These are phyloP conservation scores for Drosophila azteca DNA, from an alignment of 1,140 invertebrate genomes.

Conservation along the genomic window DNA sequence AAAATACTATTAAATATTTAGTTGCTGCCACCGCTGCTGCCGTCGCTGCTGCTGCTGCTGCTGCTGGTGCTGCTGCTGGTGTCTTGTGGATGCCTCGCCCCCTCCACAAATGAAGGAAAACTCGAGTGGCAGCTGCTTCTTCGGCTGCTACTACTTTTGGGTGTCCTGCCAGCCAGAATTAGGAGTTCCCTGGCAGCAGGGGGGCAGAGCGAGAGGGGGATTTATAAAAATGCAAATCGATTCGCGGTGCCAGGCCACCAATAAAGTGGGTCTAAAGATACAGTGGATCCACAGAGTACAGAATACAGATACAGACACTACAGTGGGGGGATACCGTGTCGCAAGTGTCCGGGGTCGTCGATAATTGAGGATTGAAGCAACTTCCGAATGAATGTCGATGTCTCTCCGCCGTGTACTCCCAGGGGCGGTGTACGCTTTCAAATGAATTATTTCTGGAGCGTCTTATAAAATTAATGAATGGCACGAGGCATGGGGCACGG, in stretches of 20 bases:
- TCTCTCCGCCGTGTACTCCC: background rate
- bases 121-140: background rate
- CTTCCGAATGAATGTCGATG: no score
- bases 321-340: background rate
- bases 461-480: constrained; percentile 82
- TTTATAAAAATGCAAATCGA: constrained; percentile 54
- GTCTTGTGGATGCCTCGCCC: constrained; percentile 22
- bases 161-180: constrained; percentile 23
- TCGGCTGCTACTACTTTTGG: background rate
- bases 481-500: constrained; percentile 16
- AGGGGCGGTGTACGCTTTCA: constrained; percentile 49
- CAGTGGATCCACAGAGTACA: no score
- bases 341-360: constrained; percentile 30
- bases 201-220: constrained; percentile 9
- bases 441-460: constrained; percentile 78
- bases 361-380: constrained; percentile 27
- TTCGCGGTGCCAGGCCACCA: constrained; percentile 30
- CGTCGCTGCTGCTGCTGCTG: no score
- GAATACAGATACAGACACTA: no score
- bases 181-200: constrained; percentile 20
- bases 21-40: constrained; percentile 55
- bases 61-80: background rate
- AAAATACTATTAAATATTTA: constrained; percentile 83
- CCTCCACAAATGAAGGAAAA: background rate
- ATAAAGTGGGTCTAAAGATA: background rate